Conservation (phyloP, 2,797 vertebrate genomes). For the Gastrophryne carolinensis region DNA sequence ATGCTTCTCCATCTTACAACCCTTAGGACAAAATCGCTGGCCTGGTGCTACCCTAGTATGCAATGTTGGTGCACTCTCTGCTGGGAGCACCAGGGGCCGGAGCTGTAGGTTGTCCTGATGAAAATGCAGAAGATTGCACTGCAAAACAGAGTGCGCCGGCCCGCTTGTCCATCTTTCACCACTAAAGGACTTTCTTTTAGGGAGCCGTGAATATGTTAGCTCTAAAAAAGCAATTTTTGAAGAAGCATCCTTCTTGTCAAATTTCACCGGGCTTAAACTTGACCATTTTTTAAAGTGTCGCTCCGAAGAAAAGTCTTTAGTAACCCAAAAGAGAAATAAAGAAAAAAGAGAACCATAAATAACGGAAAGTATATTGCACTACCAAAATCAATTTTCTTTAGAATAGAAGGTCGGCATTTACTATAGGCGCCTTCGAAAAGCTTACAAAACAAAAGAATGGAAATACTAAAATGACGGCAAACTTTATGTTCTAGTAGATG, state of each 20-base stretch:
- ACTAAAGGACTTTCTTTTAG: constrained; percentile 26
- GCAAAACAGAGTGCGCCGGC: not conserved
- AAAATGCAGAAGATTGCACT: constrained; percentile 40
- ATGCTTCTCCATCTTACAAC: no score
- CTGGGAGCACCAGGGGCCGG: no score
- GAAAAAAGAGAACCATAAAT: no score
- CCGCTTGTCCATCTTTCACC: not conserved
- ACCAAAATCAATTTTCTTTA: not conserved
- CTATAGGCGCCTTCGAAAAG: not conserved
- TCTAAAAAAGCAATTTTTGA: constrained; percentile 5
- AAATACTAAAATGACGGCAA: no score
- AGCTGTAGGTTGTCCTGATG: constrained; percentile 8
- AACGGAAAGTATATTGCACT: not conserved
- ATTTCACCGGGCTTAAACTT: constrained; percentile 30
- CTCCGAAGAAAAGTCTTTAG: not conserved
- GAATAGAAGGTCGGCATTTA: not conserved
- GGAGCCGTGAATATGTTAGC: not conserved
- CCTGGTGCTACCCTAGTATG: no score
- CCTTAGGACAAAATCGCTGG: no score
- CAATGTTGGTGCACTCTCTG: no score
- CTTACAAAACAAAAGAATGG: not conserved
- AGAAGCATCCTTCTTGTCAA: constrained; percentile 7
- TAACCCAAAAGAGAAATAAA: not conserved
- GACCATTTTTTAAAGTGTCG: constrained; percentile 14
- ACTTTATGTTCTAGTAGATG: no score